phyloP scores from a whole-genome alignment of 2,888 invertebrate genomes.

The Trissonchulus latispiculum region DNA sequence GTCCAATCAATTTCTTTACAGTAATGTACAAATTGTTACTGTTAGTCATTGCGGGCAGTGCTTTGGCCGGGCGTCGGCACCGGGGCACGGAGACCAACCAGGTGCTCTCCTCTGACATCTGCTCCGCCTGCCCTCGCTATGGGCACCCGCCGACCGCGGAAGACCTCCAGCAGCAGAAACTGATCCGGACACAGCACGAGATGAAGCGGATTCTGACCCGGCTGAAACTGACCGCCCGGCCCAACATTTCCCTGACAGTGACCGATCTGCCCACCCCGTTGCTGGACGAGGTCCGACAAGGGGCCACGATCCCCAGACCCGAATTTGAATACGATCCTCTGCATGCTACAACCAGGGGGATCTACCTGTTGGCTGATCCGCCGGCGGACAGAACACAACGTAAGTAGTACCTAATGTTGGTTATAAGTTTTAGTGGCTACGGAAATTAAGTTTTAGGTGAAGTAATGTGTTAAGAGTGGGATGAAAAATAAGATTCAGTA shows the following conservation, averaged over 20 bases:
- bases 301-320: neutral
- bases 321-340: neutral
- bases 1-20: no score
- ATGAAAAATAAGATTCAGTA: no score
- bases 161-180: neutral
- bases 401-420: no score
- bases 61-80: neutral
- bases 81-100: neutral
- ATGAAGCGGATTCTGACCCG: neutral
- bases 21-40: no score
- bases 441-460: no score
- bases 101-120: neutral
- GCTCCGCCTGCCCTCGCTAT: neutral
- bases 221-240: neutral
- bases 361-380: neutral
- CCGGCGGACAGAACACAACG: no score
- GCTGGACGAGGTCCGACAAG: neutral
- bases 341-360: neutral
- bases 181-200: neutral
- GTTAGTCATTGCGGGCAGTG: no score
- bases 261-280: conserved; percentile 1
- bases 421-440: no score
- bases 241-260: neutral
- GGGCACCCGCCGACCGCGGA: neutral
- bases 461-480: no score